A percentile compares a stretch with the other conserved stretches of the same genome.
Conservation (phyloP, 2,797 vertebrate genomes). For the Platalea minor region DNA sequence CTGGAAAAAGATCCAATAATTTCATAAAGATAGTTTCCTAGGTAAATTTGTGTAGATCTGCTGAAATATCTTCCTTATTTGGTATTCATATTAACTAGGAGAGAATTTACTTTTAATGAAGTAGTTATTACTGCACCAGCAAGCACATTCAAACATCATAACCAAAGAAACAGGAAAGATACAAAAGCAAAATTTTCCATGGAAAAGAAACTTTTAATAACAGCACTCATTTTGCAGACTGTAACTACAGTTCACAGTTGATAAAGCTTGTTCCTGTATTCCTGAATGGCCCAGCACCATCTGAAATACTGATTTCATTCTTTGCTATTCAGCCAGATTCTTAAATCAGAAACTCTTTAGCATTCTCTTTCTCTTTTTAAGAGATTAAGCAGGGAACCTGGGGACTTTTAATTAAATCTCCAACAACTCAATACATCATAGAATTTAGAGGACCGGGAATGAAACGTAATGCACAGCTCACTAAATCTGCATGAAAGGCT, state of each 20-base stretch:
- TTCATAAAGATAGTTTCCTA: not conserved
- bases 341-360: not conserved
- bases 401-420: not conserved
- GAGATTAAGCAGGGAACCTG: not conserved
- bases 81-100: conserved; percentile 3
- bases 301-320: not conserved
- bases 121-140: conserved; percentile 23
- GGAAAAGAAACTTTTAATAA: not conserved
- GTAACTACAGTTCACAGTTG: not conserved
- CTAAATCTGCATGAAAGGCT: not conserved
- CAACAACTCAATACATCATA: not conserved
- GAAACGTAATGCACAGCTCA: not conserved
- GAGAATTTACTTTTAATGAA: conserved; percentile 57
- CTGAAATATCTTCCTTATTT: conserved; percentile 30
- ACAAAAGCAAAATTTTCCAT: not conserved
- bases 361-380: not conserved
- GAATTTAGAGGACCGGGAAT: not conserved
- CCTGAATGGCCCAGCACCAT: not conserved
- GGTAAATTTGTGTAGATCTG: conserved; percentile 17
- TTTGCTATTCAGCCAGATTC: not conserved
- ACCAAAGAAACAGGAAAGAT: not conserved
- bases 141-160: conserved; percentile 31
- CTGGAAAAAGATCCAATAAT: conserved; percentile 52
- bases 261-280: not conserved
- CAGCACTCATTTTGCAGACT: not conserved